Evolutionary conservation across 2,888 invertebrate genomes (phyloP), one percentile per base, ranked within the genome.

Genomic region (Lithophane leautieri): DNA sequence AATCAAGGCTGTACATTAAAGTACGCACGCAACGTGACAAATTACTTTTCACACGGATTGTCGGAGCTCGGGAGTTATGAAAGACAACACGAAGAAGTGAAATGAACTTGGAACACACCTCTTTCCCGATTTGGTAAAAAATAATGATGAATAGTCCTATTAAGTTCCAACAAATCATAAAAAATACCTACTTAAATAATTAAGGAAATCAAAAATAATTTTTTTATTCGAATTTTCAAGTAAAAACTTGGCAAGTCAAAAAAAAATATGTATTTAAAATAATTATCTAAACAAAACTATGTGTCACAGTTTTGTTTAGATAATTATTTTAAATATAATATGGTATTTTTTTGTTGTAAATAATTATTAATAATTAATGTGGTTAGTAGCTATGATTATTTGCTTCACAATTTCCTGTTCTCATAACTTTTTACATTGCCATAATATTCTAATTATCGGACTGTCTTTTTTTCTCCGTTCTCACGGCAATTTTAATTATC

Each of bases 21-120:
- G 70, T 76, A 71, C 70, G 81, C 86, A 85, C 77, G 81, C 69
- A 77, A 84, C 76, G 73, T 78, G 80, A 88, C 78, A 82, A 87
- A 89, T 85, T 77, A 73, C 69, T 72, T 79, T 70, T 58, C 47
- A 71, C 28, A 71, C 14, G 66, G 14, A 60, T 68, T 69, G 63
- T 67, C 4, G 40, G 19, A 34, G 65, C 47, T 34, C n/a, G 3
- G 3, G 19, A 40, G 19, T 70, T 47, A 54, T 63, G 44, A 42
- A 54, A 66, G 44, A 47, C 47, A 34, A 19, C 44, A 52, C 28
- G 52, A 16, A 76, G 14, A 3, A 44, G 34, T 44, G 25, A n/a
- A 54, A 40, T 66, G 28, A 52, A 63, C 9, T 8, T 14, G 25
- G 11, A 6, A 44, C 70, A 22, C 25, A 34, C 1, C 6, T 44